Percentiles rank a stretch among this genome's conserved stretches.
Evolutionary conservation across 2,113 vertebrate genomes (phyloP).

Genomic region (Chinchilla lanigera): DNA sequence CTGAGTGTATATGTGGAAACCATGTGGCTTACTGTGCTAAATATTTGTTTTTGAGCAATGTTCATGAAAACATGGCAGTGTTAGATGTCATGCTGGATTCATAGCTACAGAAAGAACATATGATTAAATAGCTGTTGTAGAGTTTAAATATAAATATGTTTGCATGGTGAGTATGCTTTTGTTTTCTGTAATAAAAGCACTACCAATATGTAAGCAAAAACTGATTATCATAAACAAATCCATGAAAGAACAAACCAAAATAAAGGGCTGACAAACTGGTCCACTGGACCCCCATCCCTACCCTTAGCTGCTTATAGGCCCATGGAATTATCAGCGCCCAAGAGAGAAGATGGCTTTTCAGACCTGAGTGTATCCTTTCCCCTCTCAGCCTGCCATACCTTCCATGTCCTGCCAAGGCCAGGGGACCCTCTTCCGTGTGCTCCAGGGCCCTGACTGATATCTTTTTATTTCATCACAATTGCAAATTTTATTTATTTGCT

Average conservation of each 20-base stretch:
- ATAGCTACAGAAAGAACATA: background rate
- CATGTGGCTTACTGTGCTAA: background rate
- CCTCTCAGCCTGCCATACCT: background rate
- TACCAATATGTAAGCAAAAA: background rate
- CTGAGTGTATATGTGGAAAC: background rate
- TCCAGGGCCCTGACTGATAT: no score
- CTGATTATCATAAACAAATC: constrained; percentile 26
- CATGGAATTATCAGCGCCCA: background rate
- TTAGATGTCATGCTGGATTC: background rate
- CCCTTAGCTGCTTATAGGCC: background rate
- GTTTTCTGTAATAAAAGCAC: constrained; percentile 24
- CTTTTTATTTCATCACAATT: background rate
- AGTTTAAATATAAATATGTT: background rate
- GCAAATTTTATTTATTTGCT: background rate
- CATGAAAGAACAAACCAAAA: background rate
- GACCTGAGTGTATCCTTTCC: background rate
- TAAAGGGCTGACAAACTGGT: background rate
- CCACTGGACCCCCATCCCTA: background rate
- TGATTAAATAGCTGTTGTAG: background rate
- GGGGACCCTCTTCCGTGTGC: background rate
- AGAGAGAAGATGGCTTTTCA: background rate
- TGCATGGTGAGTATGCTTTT: background rate
- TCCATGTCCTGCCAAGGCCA: background rate
- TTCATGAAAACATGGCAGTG: background rate
- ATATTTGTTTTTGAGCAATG: background rate